A percentile compares a stretch with the other conserved stretches of the same genome.
These are phyloP conservation scores for Spongilla lacustris DNA, from an alignment of 37 sponge, comb jelly and placozoan genomes.

Conservation along the genomic window DNA sequence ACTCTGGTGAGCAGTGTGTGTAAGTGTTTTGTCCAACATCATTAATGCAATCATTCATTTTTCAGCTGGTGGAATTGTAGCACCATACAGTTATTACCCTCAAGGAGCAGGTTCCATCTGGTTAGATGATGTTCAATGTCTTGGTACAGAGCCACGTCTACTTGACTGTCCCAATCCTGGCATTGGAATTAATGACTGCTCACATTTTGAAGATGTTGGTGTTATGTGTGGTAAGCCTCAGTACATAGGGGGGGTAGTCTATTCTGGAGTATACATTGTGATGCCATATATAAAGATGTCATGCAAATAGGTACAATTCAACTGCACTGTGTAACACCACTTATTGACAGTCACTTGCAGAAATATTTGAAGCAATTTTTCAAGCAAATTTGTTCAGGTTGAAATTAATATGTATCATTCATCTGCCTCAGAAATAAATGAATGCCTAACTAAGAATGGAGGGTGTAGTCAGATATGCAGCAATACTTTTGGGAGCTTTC, in stretches of 20 bases:
- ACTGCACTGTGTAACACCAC: too few relatives aligned
- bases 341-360: too few relatives aligned
- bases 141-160: conserved; percentile 17
- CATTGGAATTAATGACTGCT: conserved; percentile 22
- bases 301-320: too few relatives aligned
- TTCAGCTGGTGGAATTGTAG: neutral
- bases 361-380: too few relatives aligned
- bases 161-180: conserved; percentile 8
- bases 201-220: conserved; percentile 43
- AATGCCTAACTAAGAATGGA: conserved; percentile 19
- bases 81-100: neutral
- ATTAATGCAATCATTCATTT: neutral
- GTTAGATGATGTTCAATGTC: conserved; percentile 34
- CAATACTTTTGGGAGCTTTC: conserved; percentile 22
- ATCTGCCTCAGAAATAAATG: conserved; percentile 16
- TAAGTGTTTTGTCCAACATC: too few relatives aligned
- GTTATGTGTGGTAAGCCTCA: neutral
- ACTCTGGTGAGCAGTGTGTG: neutral
- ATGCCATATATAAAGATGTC: too few relatives aligned
- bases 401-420: neutral
- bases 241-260: too few relatives aligned
- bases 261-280: too few relatives aligned
- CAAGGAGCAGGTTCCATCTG: conserved; percentile 33
- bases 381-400: neutral
- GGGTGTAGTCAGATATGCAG: conserved; percentile 13